Evolutionary conservation across 2,888 invertebrate species (phyloP).

Genomic region (Zeuzera pyrina): DNA sequence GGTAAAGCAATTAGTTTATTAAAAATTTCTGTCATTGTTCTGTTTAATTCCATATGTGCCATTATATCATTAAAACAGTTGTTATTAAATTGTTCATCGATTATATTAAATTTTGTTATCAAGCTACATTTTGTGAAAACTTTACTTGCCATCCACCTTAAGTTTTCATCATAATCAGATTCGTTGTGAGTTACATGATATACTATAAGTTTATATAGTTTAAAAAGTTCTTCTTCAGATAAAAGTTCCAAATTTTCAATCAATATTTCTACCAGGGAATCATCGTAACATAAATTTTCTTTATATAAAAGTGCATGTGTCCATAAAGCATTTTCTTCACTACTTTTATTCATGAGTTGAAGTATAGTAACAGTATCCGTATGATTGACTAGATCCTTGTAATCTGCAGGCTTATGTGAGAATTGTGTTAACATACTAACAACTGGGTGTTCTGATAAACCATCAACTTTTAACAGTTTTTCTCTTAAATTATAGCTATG

Average conservation of each 20-base stretch:
- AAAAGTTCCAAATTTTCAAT: slow-evolving; percentile 28
- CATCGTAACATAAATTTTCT: slow-evolving; percentile 35
- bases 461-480: slow-evolving; percentile 24
- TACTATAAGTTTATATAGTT: slow-evolving; percentile 30
- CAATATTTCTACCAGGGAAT: slow-evolving; percentile 29
- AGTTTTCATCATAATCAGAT: slow-evolving; percentile 19
- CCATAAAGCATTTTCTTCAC: slow-evolving; percentile 35
- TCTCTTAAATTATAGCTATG: slow-evolving; percentile 37
- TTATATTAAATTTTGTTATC: slow-evolving; percentile 30
- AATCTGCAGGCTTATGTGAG: slow-evolving; percentile 40
- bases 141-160: slow-evolving; percentile 31
- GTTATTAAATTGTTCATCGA: slow-evolving; percentile 35
- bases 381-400: slow-evolving; percentile 39
- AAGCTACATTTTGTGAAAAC: slow-evolving; percentile 35
- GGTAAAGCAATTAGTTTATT: slow-evolving; percentile 43
- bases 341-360: slow-evolving; percentile 31
- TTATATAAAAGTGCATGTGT: slow-evolving; percentile 40
- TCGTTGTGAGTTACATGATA: slow-evolving; percentile 19
- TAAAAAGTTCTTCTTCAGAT: slow-evolving; percentile 30
- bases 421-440: slow-evolving; percentile 46
- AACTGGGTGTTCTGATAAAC: slow-evolving; percentile 39
- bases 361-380: slow-evolving; percentile 31
- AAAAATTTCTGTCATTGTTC: slow-evolving; percentile 40
- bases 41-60: slow-evolving; percentile 28
- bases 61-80: slow-evolving; percentile 31